Conservation (phyloP, 2,113 vertebrate species). For the Salvelinus fontinalis region DNA sequence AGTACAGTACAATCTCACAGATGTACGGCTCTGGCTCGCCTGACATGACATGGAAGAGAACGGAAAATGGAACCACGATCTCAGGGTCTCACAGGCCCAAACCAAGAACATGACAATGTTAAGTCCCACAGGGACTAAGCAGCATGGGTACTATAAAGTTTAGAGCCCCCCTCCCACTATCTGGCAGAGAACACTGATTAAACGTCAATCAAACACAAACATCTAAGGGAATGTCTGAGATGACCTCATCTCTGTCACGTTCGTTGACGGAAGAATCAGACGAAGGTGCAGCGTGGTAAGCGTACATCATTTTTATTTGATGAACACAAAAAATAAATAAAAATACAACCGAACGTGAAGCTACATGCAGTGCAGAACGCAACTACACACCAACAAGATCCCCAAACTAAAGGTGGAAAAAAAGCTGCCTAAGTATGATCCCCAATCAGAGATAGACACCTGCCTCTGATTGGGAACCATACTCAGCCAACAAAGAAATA, state of each 20-base stretch:
- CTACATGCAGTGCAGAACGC: too few relatives aligned
- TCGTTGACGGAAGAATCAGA: too few relatives aligned
- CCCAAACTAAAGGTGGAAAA: too few relatives aligned
- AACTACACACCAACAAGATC: too few relatives aligned
- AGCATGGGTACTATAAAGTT: not conserved
- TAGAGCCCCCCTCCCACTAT: not conserved
- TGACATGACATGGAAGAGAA: conserved; percentile 27
- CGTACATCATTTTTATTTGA: too few relatives aligned
- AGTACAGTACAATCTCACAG: not conserved
- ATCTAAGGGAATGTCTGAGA: not conserved
- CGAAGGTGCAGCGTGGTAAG: too few relatives aligned
- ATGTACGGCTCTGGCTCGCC: conserved; percentile 1
- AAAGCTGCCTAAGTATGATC: too few relatives aligned
- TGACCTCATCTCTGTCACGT: not conserved
- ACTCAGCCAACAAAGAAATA: too few relatives aligned
- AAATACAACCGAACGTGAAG: too few relatives aligned
- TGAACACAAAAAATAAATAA: too few relatives aligned
- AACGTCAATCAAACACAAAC: not conserved
- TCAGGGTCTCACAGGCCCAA: not conserved
- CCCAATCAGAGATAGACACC: too few relatives aligned
- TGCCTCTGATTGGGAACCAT: too few relatives aligned
- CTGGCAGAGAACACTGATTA: not conserved
- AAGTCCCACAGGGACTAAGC: not conserved
- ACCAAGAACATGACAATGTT: not conserved
- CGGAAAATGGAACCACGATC: not conserved